Base-by-base conservation (phyloP, 2,797 vertebrate genomes). In the Podarcis lilfordi region DNA sequence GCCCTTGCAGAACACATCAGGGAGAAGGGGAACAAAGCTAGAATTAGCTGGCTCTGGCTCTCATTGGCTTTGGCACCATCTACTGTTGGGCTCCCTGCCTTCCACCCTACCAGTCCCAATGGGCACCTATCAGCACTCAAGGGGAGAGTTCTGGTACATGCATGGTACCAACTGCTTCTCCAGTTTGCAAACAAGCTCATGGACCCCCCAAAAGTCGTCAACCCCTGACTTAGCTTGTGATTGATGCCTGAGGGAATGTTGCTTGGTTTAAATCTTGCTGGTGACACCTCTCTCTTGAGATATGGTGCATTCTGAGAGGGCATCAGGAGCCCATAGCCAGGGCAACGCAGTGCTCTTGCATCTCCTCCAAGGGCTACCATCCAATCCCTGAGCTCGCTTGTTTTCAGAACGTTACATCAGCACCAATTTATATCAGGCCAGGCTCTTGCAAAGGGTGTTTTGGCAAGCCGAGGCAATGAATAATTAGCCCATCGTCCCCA, bases 401-500 rank as follows among this genome's bases (percentile, higher is more conserved):
- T 66, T 11, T 27, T 86, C 55, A 66, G 80, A 69, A 45, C 72
- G 82, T 78, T 80, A 66, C 80, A 55, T 68, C 74, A 83, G 32
- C 66, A 68, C 3, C 5, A 8, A 19, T 25, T 32, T 66, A 68
- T 55, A 55, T 55, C 50, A 35, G 25, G 40, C 77, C 27, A 55
- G 32, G 69, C 59, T 82, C 80, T 90, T 80, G 40, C 68, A 92
- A 93, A 91, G 86, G 50, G 85, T 76, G 32, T 84, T 84, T 92
- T 89, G 86, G 74, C 85, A 90, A 66, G 3, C n/a, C n/a, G 35
- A 80, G 75, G 80, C 32, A 82, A 55, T 85, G 37, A 90, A 86
- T 80, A 89, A 90, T 75, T 83, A 86, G 79, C 72, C 55, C 66
- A 71, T 37, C 77, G 35, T 78, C 40, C 82, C 74, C 61, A 23